Percentiles rank a stretch among this genome's conserved stretches.
phyloP scores from a whole-genome alignment of 2,113 vertebrate genomes.

The Garra rufa region DNA sequence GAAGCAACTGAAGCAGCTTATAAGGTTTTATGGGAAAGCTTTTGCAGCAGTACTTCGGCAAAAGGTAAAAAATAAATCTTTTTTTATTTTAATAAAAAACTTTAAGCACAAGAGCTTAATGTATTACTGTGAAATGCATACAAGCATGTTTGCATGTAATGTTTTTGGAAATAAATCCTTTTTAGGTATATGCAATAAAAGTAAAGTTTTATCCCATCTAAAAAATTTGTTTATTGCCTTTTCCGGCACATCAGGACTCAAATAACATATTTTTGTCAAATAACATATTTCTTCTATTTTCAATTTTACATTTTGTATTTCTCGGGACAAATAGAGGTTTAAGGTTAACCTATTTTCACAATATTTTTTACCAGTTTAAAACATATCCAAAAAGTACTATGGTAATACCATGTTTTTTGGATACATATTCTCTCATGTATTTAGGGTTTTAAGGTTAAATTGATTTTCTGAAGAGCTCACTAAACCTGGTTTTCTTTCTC shows the following conservation, averaged over 20 bases:
- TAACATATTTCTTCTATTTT: neutral
- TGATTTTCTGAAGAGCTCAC: neutral
- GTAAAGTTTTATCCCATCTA: neutral
- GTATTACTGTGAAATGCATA: neutral
- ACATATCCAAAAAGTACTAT: neutral
- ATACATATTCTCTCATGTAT: neutral
- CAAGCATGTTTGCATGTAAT: neutral
- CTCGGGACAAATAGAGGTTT: neutral
- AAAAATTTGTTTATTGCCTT: neutral
- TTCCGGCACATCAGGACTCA: neutral
- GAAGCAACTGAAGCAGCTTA: conserved; percentile 52
- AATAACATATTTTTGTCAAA: neutral
- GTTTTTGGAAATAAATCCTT: neutral
- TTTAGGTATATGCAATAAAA: neutral
- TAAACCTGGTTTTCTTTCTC: neutral
- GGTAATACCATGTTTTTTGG: neutral
- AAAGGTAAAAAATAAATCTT: too few relatives aligned
- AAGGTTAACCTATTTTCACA: too few relatives aligned
- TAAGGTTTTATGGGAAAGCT: conserved; percentile 29
- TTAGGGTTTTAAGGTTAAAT: neutral
- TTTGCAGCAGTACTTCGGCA: neutral
- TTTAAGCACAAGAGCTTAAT: too few relatives aligned
- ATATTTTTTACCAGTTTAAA: too few relatives aligned
- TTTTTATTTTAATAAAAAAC: too few relatives aligned
- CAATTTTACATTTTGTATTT: neutral